Base-by-base conservation (phyloP, 2,797 vertebrate species). In the Paedocypris micromegethes region DNA sequence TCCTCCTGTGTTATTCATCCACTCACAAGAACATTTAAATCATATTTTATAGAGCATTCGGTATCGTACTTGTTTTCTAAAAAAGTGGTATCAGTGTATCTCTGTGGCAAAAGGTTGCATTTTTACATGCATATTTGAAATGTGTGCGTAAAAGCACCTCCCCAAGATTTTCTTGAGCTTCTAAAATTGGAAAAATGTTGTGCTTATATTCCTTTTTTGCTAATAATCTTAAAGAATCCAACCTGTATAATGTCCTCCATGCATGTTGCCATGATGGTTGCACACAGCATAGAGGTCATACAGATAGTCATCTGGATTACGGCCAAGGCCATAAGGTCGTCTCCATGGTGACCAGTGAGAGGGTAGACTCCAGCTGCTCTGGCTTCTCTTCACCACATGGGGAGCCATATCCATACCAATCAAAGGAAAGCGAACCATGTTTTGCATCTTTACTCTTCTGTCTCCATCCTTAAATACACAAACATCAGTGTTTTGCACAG, bases 291-390 rank as follows among this genome's bases (percentile, higher is more conserved):
- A 98, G 56, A 98, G 87, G 87, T 98, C 96, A 50, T 99, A 99
- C 77, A 97, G 86, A 81, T 92, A 98, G 87, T 98, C 96, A 56
- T 98, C 94, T 0, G 96, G 96, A 86, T 97, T 96, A 51, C 94
- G 92, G 3, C 97, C 96, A 0, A 99, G 88, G 55, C 96, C 94
- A 0, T 98, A 98, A 2, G 97, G 94, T 43, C 94, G 89, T 82
- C 96, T 90, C 97, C 97, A 99, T 0, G 97, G 97, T 6, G 97
- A 99, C 96, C 97, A 98, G 56, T 99, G 97, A 0, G 97, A 97
- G 0, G 96, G 97, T 76, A 99, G 86, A 70, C 96, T 99, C 97
- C 97, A 99, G 85, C 95, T 98, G 88, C 97, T 99, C 85, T 99
- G 97, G 83, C 95, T 98, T 70, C 96, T 91, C 68, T 97, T 97